Evolutionary conservation across 2,888 invertebrate species (phyloP).

Genomic region (Lathronympha strigana): DNA sequence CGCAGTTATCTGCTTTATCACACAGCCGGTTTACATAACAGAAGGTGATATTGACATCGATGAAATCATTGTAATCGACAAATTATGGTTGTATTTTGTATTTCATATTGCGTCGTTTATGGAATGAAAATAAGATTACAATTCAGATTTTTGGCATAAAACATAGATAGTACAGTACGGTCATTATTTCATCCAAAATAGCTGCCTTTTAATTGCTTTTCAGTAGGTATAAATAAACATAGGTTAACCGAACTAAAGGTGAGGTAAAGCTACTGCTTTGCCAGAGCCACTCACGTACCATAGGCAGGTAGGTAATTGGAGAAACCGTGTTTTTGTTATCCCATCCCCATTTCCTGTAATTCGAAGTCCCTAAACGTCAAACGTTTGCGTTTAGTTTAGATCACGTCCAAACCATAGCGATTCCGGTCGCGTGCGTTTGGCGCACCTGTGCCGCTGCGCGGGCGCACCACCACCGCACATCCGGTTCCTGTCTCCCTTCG

Average conservation of each 20-base stretch:
- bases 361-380: constrained; percentile 45
- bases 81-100: neutral
- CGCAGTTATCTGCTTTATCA: neutral
- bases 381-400: constrained; percentile 57
- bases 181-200: no score
- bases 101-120: neutral
- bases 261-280: neutral
- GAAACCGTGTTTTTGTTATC: neutral
- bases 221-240: no score
- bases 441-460: constrained; percentile 62
- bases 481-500: constrained; percentile 74
- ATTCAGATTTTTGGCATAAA: neutral
- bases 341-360: constrained; percentile 2
- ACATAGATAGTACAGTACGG: no score
- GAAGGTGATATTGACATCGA: neutral
- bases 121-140: neutral
- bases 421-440: constrained; percentile 54
- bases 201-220: no score
- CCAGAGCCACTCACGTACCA: neutral
- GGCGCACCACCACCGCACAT: constrained; percentile 62
- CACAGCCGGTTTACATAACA: constrained; percentile 10
- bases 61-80: neutral
- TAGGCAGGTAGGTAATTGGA: neutral
- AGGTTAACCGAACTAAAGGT: no score
- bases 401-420: constrained; percentile 61